These are phyloP conservation scores for Drosophila punjabiensis DNA, from an alignment of 1,140 invertebrate genomes.

Conservation along the genomic window DNA sequence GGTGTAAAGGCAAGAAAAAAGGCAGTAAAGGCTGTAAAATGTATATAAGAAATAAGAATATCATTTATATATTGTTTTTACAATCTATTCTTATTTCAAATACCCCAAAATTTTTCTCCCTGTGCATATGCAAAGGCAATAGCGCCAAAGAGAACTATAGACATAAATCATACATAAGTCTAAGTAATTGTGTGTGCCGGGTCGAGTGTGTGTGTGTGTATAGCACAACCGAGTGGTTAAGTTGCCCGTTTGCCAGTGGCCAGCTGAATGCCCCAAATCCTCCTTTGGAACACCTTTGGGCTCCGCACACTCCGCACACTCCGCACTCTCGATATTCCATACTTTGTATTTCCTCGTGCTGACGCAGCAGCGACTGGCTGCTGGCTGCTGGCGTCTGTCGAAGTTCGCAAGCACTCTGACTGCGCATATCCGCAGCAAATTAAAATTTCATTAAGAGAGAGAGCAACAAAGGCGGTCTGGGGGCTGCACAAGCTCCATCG, in stretches of 20 bases:
- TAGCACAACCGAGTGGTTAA: slow-evolving; percentile 20
- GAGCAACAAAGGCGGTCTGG: slow-evolving; percentile 57
- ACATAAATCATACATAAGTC: slow-evolving; percentile 81
- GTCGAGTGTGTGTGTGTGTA: slow-evolving; percentile 1
- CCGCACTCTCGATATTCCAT: not conserved
- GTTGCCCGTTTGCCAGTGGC: slow-evolving; percentile 24
- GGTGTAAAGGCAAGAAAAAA: not conserved
- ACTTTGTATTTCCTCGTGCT: slow-evolving; percentile 23
- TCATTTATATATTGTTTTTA: not conserved
- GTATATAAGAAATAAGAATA: not conserved
- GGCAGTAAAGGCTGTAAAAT: not conserved
- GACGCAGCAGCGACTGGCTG: slow-evolving; percentile 44
- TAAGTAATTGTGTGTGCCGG: slow-evolving; percentile 74
- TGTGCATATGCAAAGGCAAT: slow-evolving; percentile 41
- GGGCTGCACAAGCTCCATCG: not conserved
- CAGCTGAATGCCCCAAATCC: slow-evolving; percentile 32
- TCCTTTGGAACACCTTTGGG: not conserved
- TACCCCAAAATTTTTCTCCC: not conserved
- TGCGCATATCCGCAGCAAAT: slow-evolving; percentile 83
- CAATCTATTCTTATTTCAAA: not conserved
- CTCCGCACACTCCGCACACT: too few relatives aligned
- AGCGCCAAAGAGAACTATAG: slow-evolving; percentile 48
- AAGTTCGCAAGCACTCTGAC: slow-evolving; percentile 73
- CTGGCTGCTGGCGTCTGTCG: slow-evolving; percentile 33
- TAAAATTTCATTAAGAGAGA: slow-evolving; percentile 80